Conservation (phyloP, 1,140 invertebrate genomes). For the Aphidius ervi region DNA sequence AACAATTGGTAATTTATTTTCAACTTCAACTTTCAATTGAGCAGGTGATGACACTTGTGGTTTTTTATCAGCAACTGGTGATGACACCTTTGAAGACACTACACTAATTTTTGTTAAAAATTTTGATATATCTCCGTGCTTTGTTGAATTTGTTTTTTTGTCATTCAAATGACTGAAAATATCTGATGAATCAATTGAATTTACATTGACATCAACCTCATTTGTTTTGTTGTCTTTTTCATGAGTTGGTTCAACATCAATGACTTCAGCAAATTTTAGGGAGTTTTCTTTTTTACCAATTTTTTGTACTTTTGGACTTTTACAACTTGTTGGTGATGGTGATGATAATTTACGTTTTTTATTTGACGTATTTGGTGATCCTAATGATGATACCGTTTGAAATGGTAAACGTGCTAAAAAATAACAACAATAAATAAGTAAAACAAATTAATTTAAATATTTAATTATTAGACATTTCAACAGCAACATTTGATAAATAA, state of each 20-base stretch:
- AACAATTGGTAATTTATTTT: not conserved
- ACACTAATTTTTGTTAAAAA: constrained; percentile 33
- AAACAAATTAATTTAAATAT: constrained; percentile 5
- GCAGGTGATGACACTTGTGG: not conserved
- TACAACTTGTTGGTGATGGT: constrained; percentile 29
- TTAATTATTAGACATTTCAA: too few relatives aligned
- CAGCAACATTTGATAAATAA: too few relatives aligned
- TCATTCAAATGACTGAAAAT: not conserved
- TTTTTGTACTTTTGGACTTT: constrained; percentile 40
- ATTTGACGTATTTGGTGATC: constrained; percentile 28
- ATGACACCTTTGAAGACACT: constrained; percentile 1
- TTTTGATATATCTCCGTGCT: constrained; percentile 32
- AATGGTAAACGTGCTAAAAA: constrained; percentile 45
- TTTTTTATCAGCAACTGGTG: not conserved
- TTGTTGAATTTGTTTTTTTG: constrained; percentile 30
- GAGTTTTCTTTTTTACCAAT: constrained; percentile 37
- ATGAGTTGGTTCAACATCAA: not conserved
- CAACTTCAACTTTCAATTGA: not conserved
- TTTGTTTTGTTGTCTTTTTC: constrained; percentile 4
- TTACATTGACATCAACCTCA: not conserved
- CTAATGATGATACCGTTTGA: constrained; percentile 33
- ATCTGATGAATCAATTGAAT: not conserved
- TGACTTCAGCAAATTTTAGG: not conserved
- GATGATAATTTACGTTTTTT: constrained; percentile 45
- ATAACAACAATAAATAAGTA: constrained; percentile 1